Evolutionary conservation across 2,113 vertebrate genomes (phyloP).

Genomic region (Antechinus flavipes): DNA sequence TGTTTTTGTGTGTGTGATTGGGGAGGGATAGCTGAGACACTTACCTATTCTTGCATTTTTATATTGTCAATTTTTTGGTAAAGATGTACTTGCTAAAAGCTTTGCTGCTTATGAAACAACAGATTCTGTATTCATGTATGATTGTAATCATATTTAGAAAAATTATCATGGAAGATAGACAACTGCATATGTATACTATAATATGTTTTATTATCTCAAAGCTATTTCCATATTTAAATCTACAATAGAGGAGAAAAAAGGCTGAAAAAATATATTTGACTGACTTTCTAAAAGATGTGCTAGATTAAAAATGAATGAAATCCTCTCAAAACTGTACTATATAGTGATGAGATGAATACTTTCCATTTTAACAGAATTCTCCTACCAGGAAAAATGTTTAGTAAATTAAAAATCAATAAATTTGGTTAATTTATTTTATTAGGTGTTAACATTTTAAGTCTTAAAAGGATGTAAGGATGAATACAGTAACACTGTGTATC

Average conservation of each 20-base stretch:
- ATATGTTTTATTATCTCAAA: background rate
- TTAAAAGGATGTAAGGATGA: conserved; percentile 19
- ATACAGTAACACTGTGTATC: background rate
- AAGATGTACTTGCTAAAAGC: conserved; percentile 25
- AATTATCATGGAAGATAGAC: conserved; percentile 8
- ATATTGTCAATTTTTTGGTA: background rate
- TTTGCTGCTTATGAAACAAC: background rate
- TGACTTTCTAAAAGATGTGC: conserved; percentile 23
- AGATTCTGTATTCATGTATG: background rate
- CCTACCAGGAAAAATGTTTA: conserved; percentile 19
- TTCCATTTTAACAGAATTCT: conserved; percentile 48
- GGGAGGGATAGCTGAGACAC: background rate
- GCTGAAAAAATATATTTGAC: conserved; percentile 10
- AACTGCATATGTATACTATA: background rate
- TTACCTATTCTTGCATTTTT: background rate
- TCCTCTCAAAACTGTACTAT: conserved; percentile 29
- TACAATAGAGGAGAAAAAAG: conserved; percentile 30
- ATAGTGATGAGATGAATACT: conserved; percentile 4
- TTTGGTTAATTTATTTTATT: conserved; percentile 33
- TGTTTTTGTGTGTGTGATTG: too few relatives aligned
- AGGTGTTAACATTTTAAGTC: background rate
- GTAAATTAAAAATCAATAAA: background rate
- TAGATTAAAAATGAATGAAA: conserved; percentile 28
- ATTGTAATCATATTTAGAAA: background rate
- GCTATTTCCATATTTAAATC: background rate